Evolutionary conservation across 2,888 invertebrate species (phyloP).

Genomic region (Caenorhabditis imperialis): DNA sequence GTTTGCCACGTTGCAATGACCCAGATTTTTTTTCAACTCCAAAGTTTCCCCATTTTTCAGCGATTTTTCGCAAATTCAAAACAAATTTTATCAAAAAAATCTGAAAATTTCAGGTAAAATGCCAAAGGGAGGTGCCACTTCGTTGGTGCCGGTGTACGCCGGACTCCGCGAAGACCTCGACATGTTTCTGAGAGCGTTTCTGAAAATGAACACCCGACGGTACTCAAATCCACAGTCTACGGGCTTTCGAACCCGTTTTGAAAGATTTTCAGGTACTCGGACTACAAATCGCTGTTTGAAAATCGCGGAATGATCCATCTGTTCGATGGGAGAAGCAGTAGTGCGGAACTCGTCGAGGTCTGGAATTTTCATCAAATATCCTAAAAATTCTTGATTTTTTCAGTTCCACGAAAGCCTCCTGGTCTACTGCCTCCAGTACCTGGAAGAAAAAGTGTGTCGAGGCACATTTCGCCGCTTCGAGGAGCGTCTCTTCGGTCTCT

Average conservation of each 20-base stretch:
- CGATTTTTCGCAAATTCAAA: too few relatives aligned
- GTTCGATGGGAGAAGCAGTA: slow-evolving; percentile 26
- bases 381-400: slow-evolving; percentile 4
- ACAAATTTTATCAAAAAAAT: too few relatives aligned
- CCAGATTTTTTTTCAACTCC: too few relatives aligned
- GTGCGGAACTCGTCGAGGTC: slow-evolving; percentile 46
- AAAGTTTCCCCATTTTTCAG: too few relatives aligned
- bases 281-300: slow-evolving; percentile 36
- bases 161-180: slow-evolving; percentile 37
- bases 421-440: slow-evolving; percentile 19
- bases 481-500: slow-evolving; percentile 45
- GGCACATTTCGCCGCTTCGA: slow-evolving; percentile 20
- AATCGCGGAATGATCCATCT: slow-evolving; percentile 17
- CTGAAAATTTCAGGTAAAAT: slow-evolving; percentile 23
- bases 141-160: slow-evolving; percentile 33
- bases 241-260: background rate
- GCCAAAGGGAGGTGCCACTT: slow-evolving; percentile 46
- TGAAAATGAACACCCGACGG: slow-evolving; percentile 15
- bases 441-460: slow-evolving; percentile 9
- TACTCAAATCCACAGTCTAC: background rate
- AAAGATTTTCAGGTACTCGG: slow-evolving; percentile 12
- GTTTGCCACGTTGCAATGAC: too few relatives aligned
- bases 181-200: slow-evolving; percentile 16
- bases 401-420: slow-evolving; percentile 49
- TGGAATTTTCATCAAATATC: background rate